A percentile compares a stretch with the other conserved stretches of the same genome.
Evolutionary conservation across 2,797 vertebrate genomes (phyloP).

Genomic region (Thamnophis elegans): DNA sequence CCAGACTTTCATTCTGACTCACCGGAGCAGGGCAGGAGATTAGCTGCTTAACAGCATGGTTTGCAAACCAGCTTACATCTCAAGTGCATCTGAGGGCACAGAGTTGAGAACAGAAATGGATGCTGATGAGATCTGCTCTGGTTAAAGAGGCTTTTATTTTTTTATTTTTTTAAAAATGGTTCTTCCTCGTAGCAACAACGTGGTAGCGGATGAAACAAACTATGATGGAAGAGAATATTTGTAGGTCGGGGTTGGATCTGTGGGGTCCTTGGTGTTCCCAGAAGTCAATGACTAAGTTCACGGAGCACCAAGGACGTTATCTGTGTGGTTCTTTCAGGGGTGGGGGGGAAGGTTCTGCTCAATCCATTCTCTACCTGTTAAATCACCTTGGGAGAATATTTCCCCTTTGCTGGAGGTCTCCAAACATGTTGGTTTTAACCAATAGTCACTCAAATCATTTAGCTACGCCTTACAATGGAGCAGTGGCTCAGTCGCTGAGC

Average conservation of each 20-base stretch:
- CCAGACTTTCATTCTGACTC: not conserved
- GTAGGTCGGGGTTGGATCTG: not conserved
- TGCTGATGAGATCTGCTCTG: not conserved
- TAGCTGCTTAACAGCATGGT: not conserved
- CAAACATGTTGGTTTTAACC: not conserved
- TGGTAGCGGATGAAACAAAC: not conserved
- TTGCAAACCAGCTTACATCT: not conserved
- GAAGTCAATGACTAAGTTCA: not conserved
- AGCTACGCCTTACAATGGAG: not conserved
- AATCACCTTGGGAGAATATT: not conserved
- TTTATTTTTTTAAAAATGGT: not conserved
- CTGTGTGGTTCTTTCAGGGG: no score
- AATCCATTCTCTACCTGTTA: not conserved
- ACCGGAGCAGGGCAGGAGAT: not conserved
- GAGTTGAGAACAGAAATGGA: not conserved
- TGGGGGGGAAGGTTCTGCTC: fast-evolving
- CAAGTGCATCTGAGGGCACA: not conserved
- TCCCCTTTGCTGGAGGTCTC: not conserved
- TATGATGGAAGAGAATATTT: not conserved
- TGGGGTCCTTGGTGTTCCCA: not conserved
- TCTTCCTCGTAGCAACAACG: not conserved
- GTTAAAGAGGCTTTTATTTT: not conserved
- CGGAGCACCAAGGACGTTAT: not conserved
- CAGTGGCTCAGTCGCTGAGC: no score
- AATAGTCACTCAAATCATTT: not conserved